These are phyloP conservation scores for Tinamus major DNA, from an alignment of 2,797 vertebrate species.

Conservation along the genomic window DNA sequence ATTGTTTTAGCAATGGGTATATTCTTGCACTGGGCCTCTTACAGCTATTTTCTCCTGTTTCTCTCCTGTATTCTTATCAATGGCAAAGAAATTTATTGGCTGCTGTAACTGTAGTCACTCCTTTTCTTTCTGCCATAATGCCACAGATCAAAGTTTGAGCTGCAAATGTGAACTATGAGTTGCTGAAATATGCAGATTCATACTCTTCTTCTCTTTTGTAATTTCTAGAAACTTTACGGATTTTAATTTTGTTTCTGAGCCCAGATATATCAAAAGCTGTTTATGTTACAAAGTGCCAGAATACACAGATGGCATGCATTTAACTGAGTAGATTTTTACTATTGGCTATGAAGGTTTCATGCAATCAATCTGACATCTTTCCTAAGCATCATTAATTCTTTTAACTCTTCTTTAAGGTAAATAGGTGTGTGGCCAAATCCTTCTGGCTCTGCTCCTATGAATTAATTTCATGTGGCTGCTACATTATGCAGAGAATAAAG, in stretches of 20 bases:
- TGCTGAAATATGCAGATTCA: neutral
- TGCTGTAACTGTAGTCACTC: neutral
- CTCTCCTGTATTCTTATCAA: neutral
- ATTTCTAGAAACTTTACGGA: constrained; percentile 22
- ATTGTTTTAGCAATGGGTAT: neutral
- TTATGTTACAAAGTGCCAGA: constrained; percentile 25
- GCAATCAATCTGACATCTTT: neutral
- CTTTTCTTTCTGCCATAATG: constrained; percentile 21
- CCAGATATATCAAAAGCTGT: constrained; percentile 32
- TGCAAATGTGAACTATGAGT: neutral
- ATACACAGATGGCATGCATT: constrained; percentile 42
- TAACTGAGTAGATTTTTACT: constrained; percentile 8
- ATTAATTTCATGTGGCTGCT: neutral
- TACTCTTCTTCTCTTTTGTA: neutral
- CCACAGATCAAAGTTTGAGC: neutral
- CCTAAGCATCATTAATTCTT: neutral
- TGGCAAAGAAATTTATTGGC: neutral
- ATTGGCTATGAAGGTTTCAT: neutral
- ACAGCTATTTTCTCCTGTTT: neutral
- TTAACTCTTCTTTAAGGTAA: neutral
- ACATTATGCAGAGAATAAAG: neutral
- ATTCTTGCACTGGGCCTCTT: neutral
- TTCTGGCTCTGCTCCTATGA: neutral
- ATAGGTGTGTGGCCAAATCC: neutral
- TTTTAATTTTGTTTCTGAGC: neutral